Conservation (phyloP, 2,797 vertebrate species). For the Pangasius krempfi region DNA sequence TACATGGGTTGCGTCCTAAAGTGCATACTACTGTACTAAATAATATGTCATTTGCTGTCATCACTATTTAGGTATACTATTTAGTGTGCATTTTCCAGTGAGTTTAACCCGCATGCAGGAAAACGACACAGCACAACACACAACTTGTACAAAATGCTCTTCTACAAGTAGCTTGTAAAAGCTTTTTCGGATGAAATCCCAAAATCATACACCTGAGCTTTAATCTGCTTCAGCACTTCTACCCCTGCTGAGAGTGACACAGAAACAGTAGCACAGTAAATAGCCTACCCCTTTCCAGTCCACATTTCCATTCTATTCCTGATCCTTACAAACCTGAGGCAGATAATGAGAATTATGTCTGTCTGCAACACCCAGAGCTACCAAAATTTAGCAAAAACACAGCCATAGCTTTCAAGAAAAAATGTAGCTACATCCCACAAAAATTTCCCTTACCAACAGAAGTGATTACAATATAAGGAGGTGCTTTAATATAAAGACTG, state of each 20-base stretch:
- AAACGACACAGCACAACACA: not conserved
- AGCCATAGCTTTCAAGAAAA: too few species aligned
- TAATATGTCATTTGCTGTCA: not conserved
- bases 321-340: too few species aligned
- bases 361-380: too few species aligned
- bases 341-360: too few species aligned
- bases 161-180: not conserved
- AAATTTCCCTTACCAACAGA: too few species aligned
- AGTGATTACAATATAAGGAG: not conserved
- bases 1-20: not conserved
- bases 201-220: not conserved
- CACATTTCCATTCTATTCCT: not conserved
- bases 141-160: not conserved
- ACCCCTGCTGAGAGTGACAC: too few species aligned
- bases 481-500: not conserved
- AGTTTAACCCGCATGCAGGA: not conserved
- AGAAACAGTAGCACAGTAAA: too few species aligned
- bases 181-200: not conserved
- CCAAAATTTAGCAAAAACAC: too few species aligned
- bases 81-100: not conserved
- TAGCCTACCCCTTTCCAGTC: not conserved
- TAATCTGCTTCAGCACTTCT: not conserved
- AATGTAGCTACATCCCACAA: too few species aligned
- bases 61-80: not conserved
- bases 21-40: not conserved